A percentile compares a stretch with the other conserved stretches of the same genome.
These are phyloP conservation scores for Phyllostomus discolor DNA, from an alignment of 2,113 vertebrate species.

Conservation along the genomic window DNA sequence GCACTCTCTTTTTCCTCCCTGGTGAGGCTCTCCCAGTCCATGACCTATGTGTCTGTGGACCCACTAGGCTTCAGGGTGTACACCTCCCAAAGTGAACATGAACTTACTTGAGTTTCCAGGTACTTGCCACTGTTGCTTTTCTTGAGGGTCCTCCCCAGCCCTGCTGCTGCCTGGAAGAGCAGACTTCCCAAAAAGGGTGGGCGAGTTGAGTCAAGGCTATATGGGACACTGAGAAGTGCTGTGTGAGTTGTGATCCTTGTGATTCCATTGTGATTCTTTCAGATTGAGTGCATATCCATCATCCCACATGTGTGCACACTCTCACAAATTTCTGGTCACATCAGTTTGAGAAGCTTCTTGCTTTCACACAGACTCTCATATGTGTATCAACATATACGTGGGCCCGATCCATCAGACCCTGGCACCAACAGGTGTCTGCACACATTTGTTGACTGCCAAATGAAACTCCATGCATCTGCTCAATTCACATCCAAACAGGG, in stretches of 20 bases:
- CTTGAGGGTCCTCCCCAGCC: background rate
- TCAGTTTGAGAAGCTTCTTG: background rate
- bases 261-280: background rate
- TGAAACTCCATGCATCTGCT: background rate
- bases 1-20: background rate
- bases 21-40: accelerated
- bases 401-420: background rate
- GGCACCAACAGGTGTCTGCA: too few species aligned
- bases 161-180: background rate
- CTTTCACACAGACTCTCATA: background rate
- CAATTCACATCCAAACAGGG: background rate
- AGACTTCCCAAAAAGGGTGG: background rate
- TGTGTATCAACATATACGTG: accelerated
- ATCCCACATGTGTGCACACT: background rate
- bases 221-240: background rate
- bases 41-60: background rate
- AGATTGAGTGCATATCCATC: accelerated
- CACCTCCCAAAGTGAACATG: accelerated
- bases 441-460: background rate
- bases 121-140: background rate
- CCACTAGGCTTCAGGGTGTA: background rate
- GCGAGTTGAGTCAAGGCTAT: too few species aligned
- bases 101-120: background rate
- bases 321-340: accelerated
- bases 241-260: background rate